Conservation (phyloP, 2,888 invertebrate species). For the Limenitis camilla region DNA sequence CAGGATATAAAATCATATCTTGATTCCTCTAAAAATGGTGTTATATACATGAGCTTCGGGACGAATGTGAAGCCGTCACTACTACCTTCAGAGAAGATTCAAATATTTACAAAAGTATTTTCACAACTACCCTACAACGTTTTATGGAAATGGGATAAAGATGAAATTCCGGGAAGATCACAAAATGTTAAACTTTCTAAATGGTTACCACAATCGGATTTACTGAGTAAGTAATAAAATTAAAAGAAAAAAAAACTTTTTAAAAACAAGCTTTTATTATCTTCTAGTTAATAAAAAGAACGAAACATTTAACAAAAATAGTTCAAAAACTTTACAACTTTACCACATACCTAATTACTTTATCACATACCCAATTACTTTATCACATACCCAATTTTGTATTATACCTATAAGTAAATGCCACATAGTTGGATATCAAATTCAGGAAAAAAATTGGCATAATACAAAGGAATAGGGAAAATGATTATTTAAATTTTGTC, state of each 20-base stretch:
- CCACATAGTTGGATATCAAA: no score
- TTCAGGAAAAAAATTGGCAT: no score
- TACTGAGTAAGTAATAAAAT: slow-evolving; percentile 25
- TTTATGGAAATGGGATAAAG: slow-evolving; percentile 47
- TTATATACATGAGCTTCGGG: slow-evolving; percentile 48
- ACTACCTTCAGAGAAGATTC: slow-evolving; percentile 33
- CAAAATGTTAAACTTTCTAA: slow-evolving; percentile 41
- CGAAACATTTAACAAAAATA: no score
- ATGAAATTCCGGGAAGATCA: slow-evolving; percentile 40
- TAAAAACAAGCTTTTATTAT: no score
- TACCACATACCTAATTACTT: no score
- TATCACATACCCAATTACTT: no score
- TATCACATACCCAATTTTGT: no score
- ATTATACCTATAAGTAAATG: no score
- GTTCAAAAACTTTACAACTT: no score
- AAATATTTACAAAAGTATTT: slow-evolving; percentile 36
- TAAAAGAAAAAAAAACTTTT: slow-evolving; percentile 36
- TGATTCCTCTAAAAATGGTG: slow-evolving; percentile 40
- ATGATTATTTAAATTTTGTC: no score
- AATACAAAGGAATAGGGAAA: no score
- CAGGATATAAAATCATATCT: slow-evolving; percentile 41
- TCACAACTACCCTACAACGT: slow-evolving; percentile 41
- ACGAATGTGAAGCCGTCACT: slow-evolving; percentile 39
- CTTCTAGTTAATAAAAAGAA: no score
- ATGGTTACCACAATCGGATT: slow-evolving; percentile 47